Base-by-base conservation (phyloP, 2,888 invertebrate species). In the Sminthurinus aureus region DNA sequence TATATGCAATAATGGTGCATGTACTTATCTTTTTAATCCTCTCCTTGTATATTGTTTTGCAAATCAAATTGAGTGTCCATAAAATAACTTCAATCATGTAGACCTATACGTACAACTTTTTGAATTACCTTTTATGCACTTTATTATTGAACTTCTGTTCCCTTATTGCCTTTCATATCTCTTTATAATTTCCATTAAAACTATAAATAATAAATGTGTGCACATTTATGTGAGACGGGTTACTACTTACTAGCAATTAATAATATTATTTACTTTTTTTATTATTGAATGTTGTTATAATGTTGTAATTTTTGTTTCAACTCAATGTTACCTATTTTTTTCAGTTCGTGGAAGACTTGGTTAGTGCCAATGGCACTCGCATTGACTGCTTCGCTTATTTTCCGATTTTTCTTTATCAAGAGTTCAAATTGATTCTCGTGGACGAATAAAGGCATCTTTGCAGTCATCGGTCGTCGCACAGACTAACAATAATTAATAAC, bases 341-440 rank as follows among this genome's bases (percentile, higher is more conserved):
- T 22, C 84, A 90, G 89, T 83, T 89, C 89, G 0, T 90, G 90
- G 90, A 89, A 88, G 83, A 89, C 89, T 38, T 90, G 90, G 90
- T 79, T 90, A 79, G 86, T 90, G 85, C 90, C 90, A 67, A 89
- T 90, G 85, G 89, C 88, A 66, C 84, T 90, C 79, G 90, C 90
- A 38, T 85, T 90, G 12, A 85, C 89, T 18, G 90, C 89, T 71
- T 89, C 90, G 38, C 81, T 90, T 83, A 86, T 90, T 81, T 90
- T 90, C 87, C 89, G 90, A 82, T 89, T 89, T 83, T 89, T 90
- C 85, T 87, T 88, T 77, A 84, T 88, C 69, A 87, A 86, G 79
- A 69, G 74, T 79, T 20, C 79, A 77, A 77, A 77, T 66, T 79
- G 79, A 79, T 79, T 79, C 22, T 51, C 64, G 52, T 24, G 24